phyloP scores from a whole-genome alignment of 1,140 invertebrate genomes.

The Micrasema minimum region DNA sequence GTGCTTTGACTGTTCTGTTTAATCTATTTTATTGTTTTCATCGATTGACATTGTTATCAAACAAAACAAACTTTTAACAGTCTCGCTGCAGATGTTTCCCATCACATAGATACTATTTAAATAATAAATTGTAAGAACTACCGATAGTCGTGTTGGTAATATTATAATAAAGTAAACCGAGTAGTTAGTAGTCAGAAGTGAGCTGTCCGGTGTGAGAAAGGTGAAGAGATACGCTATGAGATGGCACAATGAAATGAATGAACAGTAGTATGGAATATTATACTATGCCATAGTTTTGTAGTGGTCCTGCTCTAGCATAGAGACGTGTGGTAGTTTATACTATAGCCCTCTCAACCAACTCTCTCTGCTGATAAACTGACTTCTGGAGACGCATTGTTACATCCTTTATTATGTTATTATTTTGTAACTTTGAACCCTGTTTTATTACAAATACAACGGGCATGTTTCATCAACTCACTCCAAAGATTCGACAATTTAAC shows the following conservation, averaged over 20 bases:
- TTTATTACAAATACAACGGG: neutral
- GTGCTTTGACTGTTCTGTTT: too few species aligned
- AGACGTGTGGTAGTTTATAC: neutral
- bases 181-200: neutral
- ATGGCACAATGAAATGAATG: constrained; percentile 16
- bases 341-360: constrained; percentile 4
- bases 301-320: constrained; percentile 16
- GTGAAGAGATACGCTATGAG: constrained; percentile 1
- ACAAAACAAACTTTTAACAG: too few species aligned
- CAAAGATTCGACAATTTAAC: neutral
- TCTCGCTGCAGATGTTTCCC: too few species aligned
- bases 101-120: too few species aligned
- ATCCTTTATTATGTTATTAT: constrained; percentile 4
- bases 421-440: neutral
- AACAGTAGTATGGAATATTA: constrained; percentile 13
- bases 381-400: constrained; percentile 14
- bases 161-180: constrained; percentile 14
- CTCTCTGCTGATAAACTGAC: constrained; percentile 29
- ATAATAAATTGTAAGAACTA: too few species aligned
- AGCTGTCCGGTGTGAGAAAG: neutral
- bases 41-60: too few species aligned
- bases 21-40: too few species aligned
- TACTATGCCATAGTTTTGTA: neutral
- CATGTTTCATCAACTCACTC: constrained; percentile 4
- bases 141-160: neutral